phyloP scores from a whole-genome alignment of 2,113 vertebrate species.

The Erpornis zantholeuca region DNA sequence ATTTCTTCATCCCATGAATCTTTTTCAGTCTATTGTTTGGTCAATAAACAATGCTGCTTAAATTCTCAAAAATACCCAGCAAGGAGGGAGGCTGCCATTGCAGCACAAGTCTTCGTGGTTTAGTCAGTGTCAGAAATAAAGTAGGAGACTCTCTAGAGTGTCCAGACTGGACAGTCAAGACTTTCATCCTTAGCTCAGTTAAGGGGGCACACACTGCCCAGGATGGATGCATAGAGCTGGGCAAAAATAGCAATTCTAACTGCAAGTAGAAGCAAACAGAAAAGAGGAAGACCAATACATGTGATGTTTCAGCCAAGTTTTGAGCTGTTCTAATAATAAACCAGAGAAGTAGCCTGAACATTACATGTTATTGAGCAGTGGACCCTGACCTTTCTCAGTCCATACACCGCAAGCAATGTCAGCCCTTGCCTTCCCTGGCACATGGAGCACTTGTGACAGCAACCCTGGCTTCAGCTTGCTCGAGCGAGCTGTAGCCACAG shows the following conservation, averaged over 20 bases:
- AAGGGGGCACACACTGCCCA: not conserved
- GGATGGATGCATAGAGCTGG: not conserved
- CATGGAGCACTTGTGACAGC: not conserved
- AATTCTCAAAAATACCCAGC: not conserved
- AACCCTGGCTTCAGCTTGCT: not conserved
- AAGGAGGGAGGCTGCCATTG: not conserved
- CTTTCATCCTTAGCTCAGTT: not conserved
- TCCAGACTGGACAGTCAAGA: not conserved
- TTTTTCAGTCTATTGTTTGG: not conserved
- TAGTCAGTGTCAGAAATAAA: not conserved
- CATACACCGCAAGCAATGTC: fast-evolving
- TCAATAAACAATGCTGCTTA: not conserved
- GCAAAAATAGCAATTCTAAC: not conserved
- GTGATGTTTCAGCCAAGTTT: not conserved
- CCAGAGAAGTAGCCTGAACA: not conserved
- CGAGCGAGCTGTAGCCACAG: fast-evolving
- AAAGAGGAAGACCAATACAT: not conserved
- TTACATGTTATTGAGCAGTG: not conserved
- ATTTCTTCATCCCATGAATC: not conserved
- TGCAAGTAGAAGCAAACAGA: fast-evolving
- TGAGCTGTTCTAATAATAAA: not conserved
- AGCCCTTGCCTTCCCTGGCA: not conserved
- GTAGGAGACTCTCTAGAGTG: not conserved
- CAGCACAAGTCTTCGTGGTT: not conserved
- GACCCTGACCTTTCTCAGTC: not conserved